These are phyloP conservation scores for Caenorhabditis sp. DNA, from an alignment of 2,888 invertebrate species.

Conservation along the genomic window DNA sequence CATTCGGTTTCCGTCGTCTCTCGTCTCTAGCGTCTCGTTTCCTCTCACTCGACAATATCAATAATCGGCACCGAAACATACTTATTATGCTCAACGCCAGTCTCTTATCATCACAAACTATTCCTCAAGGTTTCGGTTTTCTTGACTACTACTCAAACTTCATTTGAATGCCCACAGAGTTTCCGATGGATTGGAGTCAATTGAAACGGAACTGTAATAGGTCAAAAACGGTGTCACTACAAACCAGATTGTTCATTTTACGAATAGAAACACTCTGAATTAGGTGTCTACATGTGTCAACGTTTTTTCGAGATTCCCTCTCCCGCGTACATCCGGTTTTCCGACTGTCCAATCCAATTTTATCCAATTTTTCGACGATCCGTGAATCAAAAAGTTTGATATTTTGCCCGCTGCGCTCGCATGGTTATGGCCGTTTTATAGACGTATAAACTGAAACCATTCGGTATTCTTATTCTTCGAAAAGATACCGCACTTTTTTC, in stretches of 20 bases:
- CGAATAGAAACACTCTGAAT: neutral
- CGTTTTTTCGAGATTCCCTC: neutral
- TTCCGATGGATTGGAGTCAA: too few relatives aligned
- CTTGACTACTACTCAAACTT: neutral
- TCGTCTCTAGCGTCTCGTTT: neutral
- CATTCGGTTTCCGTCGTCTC: neutral
- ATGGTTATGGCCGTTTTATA: neutral
- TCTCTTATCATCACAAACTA: conserved; percentile 33
- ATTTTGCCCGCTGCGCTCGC: too few relatives aligned
- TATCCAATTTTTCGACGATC: neutral
- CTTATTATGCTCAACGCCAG: neutral
- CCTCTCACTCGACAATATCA: conserved; percentile 9
- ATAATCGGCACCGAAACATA: conserved; percentile 33
- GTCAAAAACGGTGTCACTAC: neutral
- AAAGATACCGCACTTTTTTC: neutral
- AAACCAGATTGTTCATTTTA: conserved; percentile 5
- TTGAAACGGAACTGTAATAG: too few relatives aligned
- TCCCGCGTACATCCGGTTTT: neutral
- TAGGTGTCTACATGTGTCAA: neutral
- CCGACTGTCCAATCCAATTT: neutral
- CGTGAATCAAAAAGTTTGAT: neutral
- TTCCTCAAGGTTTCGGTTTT: too few relatives aligned
- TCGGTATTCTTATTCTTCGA: neutral
- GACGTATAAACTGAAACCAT: neutral
- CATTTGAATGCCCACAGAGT: too few relatives aligned